These are phyloP conservation scores for Cygnus atratus DNA, from an alignment of 2,113 vertebrate genomes.

Conservation along the genomic window DNA sequence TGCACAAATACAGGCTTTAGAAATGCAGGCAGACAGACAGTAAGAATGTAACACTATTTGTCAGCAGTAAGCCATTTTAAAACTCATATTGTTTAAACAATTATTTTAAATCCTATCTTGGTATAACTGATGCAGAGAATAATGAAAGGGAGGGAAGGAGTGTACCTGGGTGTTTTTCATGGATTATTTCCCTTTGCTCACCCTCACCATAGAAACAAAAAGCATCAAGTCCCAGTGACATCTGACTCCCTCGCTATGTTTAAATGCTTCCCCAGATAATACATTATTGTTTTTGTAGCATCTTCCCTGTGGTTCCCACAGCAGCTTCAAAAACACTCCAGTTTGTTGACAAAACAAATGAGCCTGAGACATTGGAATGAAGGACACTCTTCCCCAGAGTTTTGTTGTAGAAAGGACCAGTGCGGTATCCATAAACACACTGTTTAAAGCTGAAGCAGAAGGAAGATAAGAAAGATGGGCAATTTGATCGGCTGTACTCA, in stretches of 20 bases:
- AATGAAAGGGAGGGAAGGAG: not conserved
- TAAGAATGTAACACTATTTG: not conserved
- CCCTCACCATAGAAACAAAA: constrained; percentile 27
- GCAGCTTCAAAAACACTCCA: not conserved
- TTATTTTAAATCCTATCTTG: not conserved
- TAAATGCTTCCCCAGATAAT: constrained; percentile 30
- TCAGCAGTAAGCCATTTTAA: not conserved
- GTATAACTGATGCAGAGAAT: not conserved
- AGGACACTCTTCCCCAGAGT: constrained; percentile 9
- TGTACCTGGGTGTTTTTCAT: not conserved
- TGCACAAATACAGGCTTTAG: not conserved
- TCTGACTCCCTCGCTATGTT: not conserved
- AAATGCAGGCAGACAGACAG: not conserved
- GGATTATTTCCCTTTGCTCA: constrained; percentile 3
- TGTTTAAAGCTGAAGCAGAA: not conserved
- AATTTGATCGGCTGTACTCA: not conserved
- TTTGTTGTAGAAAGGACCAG: not conserved
- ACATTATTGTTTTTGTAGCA: not conserved
- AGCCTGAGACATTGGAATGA: not conserved
- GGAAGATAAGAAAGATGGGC: constrained; percentile 14
- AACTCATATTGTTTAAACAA: not conserved
- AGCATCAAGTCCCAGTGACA: not conserved
- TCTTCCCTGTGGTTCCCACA: constrained; percentile 15
- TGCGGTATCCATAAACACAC: not conserved
- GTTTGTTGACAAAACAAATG: constrained; percentile 58